phyloP scores from a whole-genome alignment of 2,797 vertebrate species.

The Mormyrus hasselquistii region DNA sequence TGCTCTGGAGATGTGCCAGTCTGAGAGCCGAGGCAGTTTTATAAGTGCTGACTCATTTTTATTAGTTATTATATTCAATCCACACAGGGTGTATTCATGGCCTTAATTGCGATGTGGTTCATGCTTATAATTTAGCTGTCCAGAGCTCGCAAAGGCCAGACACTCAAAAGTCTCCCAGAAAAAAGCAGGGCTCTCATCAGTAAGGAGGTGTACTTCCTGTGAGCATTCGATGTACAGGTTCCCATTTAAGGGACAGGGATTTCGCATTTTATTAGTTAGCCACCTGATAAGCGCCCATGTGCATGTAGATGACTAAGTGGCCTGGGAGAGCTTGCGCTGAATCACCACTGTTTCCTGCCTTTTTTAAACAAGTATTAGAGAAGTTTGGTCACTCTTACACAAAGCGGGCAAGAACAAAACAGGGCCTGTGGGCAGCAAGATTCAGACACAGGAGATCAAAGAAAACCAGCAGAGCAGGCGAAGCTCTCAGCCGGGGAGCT shows the following conservation, averaged over 20 bases:
- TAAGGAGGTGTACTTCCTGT: background rate
- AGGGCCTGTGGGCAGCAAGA: background rate
- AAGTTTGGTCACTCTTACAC: slow-evolving; percentile 33
- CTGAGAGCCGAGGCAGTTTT: background rate
- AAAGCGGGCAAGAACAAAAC: background rate
- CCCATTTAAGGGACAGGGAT: background rate
- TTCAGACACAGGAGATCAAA: background rate
- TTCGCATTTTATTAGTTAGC: background rate
- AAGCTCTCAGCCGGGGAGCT: background rate
- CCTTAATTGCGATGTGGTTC: background rate
- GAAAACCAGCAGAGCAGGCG: background rate
- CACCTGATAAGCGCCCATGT: slow-evolving; percentile 42
- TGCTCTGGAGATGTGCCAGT: background rate
- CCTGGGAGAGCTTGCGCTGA: slow-evolving; percentile 53
- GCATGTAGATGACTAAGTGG: slow-evolving; percentile 55
- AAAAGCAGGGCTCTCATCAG: background rate
- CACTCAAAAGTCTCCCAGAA: background rate
- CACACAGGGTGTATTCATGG: background rate
- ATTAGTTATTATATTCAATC: background rate
- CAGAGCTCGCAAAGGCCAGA: background rate
- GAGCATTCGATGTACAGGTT: background rate
- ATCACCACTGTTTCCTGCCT: slow-evolving; percentile 52
- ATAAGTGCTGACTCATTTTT: background rate
- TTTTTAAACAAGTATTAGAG: slow-evolving; percentile 39
- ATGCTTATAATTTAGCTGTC: background rate